These are phyloP conservation scores for Poecilia picta DNA, from an alignment of 2,797 vertebrate genomes.

Conservation along the genomic window DNA sequence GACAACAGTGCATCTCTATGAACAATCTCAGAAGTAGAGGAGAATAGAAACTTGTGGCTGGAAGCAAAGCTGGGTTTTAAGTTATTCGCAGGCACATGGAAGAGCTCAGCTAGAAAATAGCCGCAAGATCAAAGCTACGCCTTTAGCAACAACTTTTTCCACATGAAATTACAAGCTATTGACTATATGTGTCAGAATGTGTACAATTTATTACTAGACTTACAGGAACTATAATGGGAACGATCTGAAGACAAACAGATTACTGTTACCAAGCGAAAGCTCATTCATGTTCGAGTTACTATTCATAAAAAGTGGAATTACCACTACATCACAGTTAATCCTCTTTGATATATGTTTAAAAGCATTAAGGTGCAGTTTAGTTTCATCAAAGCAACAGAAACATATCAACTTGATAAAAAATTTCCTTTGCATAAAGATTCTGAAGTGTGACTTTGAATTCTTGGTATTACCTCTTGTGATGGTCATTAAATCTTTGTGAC, in stretches of 20 bases:
- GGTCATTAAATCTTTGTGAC: neutral
- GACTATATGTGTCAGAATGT: neutral
- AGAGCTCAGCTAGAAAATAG: constrained; percentile 32
- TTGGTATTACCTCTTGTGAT: neutral
- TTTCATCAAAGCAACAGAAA: constrained; percentile 30
- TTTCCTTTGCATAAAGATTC: neutral
- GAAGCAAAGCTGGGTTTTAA: constrained; percentile 39
- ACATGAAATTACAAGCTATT: constrained; percentile 10
- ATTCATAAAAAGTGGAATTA: constrained; percentile 9
- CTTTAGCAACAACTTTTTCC: constrained; percentile 35
- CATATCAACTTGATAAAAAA: neutral
- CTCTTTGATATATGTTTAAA: constrained; percentile 32
- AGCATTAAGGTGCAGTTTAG: constrained; percentile 60
- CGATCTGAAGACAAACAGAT: neutral
- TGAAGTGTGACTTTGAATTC: neutral
- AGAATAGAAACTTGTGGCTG: constrained; percentile 27
- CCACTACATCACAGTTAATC: constrained; percentile 31
- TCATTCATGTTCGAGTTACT: neutral
- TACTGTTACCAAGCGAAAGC: neutral
- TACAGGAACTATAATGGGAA: constrained; percentile 19
- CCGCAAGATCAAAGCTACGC: neutral
- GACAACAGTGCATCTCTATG: constrained; percentile 54
- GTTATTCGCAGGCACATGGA: constrained; percentile 57
- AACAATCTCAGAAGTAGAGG: constrained; percentile 43
- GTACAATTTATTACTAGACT: neutral